These are phyloP conservation scores for Chesias legatella DNA, from an alignment of 2,888 invertebrate species.

Conservation along the genomic window DNA sequence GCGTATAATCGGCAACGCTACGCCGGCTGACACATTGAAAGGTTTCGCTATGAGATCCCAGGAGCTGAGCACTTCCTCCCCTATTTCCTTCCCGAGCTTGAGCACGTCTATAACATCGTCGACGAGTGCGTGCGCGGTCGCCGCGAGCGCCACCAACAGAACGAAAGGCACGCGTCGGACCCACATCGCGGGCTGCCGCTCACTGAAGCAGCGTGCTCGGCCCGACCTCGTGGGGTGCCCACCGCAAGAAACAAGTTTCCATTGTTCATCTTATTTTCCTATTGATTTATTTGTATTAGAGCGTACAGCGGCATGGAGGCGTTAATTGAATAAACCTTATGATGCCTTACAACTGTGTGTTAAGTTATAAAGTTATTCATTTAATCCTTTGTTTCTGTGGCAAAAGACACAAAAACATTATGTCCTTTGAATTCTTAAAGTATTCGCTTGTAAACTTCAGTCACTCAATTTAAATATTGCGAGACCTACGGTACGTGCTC, in stretches of 20 bases:
- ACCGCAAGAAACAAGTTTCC: slow-evolving; percentile 18
- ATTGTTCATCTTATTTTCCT: slow-evolving; percentile 6
- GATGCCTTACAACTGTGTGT: slow-evolving; percentile 6
- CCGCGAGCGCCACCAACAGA: slow-evolving; percentile 47
- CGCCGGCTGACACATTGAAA: slow-evolving; percentile 72
- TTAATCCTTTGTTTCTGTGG: too few species aligned
- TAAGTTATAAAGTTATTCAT: slow-evolving; percentile 5
- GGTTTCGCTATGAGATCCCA: slow-evolving; percentile 83
- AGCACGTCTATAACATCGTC: slow-evolving; percentile 83
- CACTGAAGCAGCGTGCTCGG: slow-evolving; percentile 45
- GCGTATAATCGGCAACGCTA: slow-evolving; percentile 81
- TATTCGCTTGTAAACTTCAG: too few species aligned
- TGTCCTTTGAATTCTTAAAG: too few species aligned
- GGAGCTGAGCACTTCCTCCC: slow-evolving; percentile 79
- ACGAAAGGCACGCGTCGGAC: slow-evolving; percentile 50
- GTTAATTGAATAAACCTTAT: slow-evolving; percentile 2
- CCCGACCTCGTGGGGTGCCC: slow-evolving; percentile 56
- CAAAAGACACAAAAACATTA: too few species aligned
- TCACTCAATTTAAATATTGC: too few species aligned
- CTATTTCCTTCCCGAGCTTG: slow-evolving; percentile 80
- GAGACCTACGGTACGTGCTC: too few species aligned
- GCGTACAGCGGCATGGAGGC: not conserved
- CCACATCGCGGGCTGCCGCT: slow-evolving; percentile 61
- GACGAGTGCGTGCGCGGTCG: slow-evolving; percentile 61
- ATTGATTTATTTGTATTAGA: slow-evolving; percentile 3